Evolutionary conservation across 1,140 invertebrate species (phyloP).

Genomic region (Hycleus phaleratus): DNA sequence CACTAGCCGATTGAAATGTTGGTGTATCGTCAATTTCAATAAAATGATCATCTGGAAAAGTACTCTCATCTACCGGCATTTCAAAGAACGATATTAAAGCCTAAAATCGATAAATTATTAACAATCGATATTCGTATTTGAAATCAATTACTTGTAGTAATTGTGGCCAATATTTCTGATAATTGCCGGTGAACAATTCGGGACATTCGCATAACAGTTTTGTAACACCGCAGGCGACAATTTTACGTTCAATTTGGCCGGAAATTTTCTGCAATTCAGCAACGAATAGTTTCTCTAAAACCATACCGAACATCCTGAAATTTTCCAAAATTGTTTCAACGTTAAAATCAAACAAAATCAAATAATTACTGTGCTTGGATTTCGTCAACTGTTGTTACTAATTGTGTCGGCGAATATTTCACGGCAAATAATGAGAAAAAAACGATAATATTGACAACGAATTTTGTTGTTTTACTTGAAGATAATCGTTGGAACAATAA

Average conservation of each 20-base stretch:
- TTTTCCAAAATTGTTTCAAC: constrained; percentile 9
- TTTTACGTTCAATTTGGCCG: constrained; percentile 75
- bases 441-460: constrained; percentile 77
- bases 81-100: constrained; percentile 81
- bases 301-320: constrained; percentile 88
- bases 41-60: constrained; percentile 77
- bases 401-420: constrained; percentile 61
- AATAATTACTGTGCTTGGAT: constrained; percentile 73
- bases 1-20: constrained; percentile 84
- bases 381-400: constrained; percentile 74
- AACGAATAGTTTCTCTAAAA: constrained; percentile 80
- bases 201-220: constrained; percentile 75
- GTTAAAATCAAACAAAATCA: constrained; percentile 1
- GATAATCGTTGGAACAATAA: constrained; percentile 86
- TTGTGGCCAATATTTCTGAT: constrained; percentile 53
- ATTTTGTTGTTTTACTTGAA: constrained; percentile 91
- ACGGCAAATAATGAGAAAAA: constrained; percentile 83
- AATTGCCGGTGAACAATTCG: constrained; percentile 55
- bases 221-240: constrained; percentile 80
- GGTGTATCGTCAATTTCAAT: constrained; percentile 77
- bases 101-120: constrained; percentile 45
- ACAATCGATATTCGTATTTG: not conserved
- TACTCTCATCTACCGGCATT: constrained; percentile 71
- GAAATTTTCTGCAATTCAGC: constrained; percentile 80
- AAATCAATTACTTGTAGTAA: constrained; percentile 52